These are phyloP conservation scores for Diaprepes abbreviatus DNA, from an alignment of 2,888 invertebrate species.

Conservation along the genomic window DNA sequence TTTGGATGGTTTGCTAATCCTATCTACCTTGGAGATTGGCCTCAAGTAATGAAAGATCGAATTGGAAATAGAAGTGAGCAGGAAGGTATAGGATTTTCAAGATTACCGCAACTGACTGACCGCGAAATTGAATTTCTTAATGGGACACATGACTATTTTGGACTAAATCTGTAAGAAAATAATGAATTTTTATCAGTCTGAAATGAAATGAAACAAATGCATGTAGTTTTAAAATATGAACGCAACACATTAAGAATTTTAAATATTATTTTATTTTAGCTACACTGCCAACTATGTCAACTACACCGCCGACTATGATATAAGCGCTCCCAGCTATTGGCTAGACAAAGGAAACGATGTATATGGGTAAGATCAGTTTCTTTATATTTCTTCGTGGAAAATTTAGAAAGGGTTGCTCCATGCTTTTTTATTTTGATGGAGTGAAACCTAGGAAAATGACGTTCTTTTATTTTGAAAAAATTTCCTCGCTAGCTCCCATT, in stretches of 20 bases:
- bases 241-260: too few relatives aligned
- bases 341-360: slow-evolving; percentile 39
- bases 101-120: slow-evolving; percentile 74
- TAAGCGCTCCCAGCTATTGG: slow-evolving; percentile 35
- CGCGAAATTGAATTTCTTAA: slow-evolving; percentile 74
- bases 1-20: slow-evolving; percentile 68
- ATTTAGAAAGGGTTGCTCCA: too few relatives aligned
- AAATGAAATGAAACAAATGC: too few relatives aligned
- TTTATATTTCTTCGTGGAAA: not conserved
- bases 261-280: slow-evolving; percentile 21
- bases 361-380: slow-evolving; percentile 34
- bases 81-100: slow-evolving; percentile 69
- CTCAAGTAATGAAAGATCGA: slow-evolving; percentile 73
- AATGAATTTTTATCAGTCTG: not conserved
- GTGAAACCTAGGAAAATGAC: too few relatives aligned
- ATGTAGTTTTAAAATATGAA: too few relatives aligned
- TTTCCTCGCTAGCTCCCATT: too few relatives aligned
- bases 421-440: too few relatives aligned
- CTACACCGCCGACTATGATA: slow-evolving; percentile 28
- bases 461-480: too few relatives aligned
- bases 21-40: slow-evolving; percentile 76
- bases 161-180: slow-evolving; percentile 42
- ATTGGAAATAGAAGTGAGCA: slow-evolving; percentile 71
- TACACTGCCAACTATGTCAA: slow-evolving; percentile 25
- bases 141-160: slow-evolving; percentile 74